Percentiles rank a stretch among this genome's conserved stretches.
phyloP scores from a whole-genome alignment of 2,888 invertebrate genomes.

The Torymus tubicola region DNA sequence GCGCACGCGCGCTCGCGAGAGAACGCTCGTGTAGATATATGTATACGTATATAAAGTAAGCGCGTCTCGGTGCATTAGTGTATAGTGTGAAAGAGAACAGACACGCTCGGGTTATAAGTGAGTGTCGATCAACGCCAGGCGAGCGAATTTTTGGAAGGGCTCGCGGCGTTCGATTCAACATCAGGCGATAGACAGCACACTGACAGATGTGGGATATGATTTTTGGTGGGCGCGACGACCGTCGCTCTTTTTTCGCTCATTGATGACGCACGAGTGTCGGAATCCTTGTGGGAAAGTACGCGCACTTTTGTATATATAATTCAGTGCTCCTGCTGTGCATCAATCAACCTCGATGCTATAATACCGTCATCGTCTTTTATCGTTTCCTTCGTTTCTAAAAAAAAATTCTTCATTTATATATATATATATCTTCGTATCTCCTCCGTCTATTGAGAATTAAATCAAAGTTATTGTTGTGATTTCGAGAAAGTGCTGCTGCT shows the following conservation, averaged over 20 bases:
- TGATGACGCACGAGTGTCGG: slow-evolving; percentile 41
- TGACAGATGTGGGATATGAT: not conserved
- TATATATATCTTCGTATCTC: not conserved
- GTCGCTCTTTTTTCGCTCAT: not conserved
- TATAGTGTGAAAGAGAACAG: slow-evolving; percentile 13
- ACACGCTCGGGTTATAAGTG: not conserved
- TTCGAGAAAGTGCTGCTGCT: slow-evolving; percentile 1
- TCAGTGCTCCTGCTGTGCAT: slow-evolving; percentile 19
- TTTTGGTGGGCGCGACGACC: slow-evolving; percentile 20
- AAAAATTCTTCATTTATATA: slow-evolving; percentile 18
- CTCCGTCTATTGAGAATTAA: not conserved
- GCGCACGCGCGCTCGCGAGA: not conserved
- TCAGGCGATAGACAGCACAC: not conserved
- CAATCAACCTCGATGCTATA: slow-evolving; percentile 21
- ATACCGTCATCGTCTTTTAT: slow-evolving; percentile 34
- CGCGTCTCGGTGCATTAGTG: slow-evolving; percentile 40
- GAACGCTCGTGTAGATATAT: too few species aligned
- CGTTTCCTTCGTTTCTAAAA: not conserved
- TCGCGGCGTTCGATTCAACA: slow-evolving; percentile 9
- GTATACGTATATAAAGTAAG: slow-evolving; percentile 31
- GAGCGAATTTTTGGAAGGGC: slow-evolving; percentile 16
- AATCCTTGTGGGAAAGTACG: slow-evolving; percentile 45
- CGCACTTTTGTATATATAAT: not conserved
- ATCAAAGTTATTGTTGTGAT: slow-evolving; percentile 31
- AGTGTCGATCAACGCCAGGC: slow-evolving; percentile 18